phyloP scores from a whole-genome alignment of 2,797 vertebrate genomes.

The Notolepis coatsorum region DNA sequence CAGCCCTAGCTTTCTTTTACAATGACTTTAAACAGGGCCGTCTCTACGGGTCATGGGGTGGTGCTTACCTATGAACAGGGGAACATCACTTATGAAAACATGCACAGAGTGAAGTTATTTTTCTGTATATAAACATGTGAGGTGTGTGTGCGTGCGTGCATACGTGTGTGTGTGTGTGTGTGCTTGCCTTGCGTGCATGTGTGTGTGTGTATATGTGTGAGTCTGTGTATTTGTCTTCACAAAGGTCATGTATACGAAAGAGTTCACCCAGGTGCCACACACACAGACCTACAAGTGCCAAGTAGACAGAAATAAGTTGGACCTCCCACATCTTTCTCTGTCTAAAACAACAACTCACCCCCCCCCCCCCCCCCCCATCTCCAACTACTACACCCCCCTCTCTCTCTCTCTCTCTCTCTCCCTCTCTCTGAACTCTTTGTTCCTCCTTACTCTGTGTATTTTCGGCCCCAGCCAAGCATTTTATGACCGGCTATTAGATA shows the following conservation, averaged over 20 bases:
- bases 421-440: neutral
- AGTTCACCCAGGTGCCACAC: constrained; percentile 72
- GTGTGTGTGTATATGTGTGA: constrained; percentile 10
- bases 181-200: neutral
- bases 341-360: constrained; percentile 45
- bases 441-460: constrained; percentile 49
- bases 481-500: constrained; percentile 34
- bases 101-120: constrained; percentile 24
- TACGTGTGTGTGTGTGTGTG: neutral
- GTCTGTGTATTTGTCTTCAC: constrained; percentile 70
- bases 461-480: constrained; percentile 41
- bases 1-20: constrained; percentile 53
- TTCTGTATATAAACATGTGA: constrained; percentile 31
- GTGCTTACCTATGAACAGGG: constrained; percentile 63
- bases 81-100: constrained; percentile 66
- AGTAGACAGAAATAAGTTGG: constrained; percentile 54
- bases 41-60: constrained; percentile 64
- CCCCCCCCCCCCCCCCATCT: neutral
- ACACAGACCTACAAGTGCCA: constrained; percentile 59
- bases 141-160: constrained; percentile 1
- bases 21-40: constrained; percentile 69
- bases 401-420: constrained; percentile 14
- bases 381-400: neutral
- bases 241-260: constrained; percentile 68
- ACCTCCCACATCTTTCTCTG: constrained; percentile 66